These are phyloP conservation scores for Yponomeuta malinellus DNA, from an alignment of 2,888 invertebrate species.

Conservation along the genomic window DNA sequence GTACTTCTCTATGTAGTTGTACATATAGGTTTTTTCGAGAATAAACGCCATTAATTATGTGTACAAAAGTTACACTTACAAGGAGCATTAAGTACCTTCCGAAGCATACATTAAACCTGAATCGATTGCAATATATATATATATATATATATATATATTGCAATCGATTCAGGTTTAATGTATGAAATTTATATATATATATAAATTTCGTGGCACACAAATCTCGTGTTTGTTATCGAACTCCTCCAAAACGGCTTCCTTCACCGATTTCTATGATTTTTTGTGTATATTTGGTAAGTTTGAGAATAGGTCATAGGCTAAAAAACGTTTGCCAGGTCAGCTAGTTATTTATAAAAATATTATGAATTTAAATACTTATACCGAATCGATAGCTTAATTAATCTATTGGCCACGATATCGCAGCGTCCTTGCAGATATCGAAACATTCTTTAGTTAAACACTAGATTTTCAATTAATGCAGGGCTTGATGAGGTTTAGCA, in stretches of 20 bases:
- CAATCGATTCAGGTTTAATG: too few relatives aligned
- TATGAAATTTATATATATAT: not conserved
- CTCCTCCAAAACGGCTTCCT: too few relatives aligned
- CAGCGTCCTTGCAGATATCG: not conserved
- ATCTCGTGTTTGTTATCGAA: too few relatives aligned
- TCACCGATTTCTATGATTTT: too few relatives aligned
- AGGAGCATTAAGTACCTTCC: not conserved
- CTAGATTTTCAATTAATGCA: too few relatives aligned
- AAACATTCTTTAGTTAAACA: too few relatives aligned
- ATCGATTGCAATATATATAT: not conserved
- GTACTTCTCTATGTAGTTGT: not conserved
- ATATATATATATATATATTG: too few relatives aligned
- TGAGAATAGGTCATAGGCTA: too few relatives aligned
- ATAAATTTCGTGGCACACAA: not conserved
- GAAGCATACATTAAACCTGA: not conserved
- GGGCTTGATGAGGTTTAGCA: too few relatives aligned
- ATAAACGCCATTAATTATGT: not conserved
- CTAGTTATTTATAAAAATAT: not conserved
- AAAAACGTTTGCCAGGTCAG: too few relatives aligned
- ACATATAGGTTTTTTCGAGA: not conserved
- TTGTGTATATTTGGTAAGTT: too few relatives aligned
- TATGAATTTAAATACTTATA: not conserved
- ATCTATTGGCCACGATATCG: not conserved
- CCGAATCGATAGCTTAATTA: not conserved
- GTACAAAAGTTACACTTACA: not conserved